Evolutionary conservation across 2,888 invertebrate genomes (phyloP).

Genomic region (Eupithecia inturbata): DNA sequence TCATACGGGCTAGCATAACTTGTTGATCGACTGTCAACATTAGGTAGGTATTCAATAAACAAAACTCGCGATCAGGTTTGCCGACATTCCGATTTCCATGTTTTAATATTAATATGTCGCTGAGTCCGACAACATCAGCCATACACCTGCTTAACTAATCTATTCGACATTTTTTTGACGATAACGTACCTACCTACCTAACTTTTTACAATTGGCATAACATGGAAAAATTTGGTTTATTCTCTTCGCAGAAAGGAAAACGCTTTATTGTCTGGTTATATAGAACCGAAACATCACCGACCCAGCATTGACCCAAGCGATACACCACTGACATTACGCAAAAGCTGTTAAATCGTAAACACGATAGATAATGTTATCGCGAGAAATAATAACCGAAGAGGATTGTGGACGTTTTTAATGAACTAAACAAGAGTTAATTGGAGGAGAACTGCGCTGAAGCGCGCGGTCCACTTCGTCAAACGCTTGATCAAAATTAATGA

Average conservation of each 20-base stretch:
- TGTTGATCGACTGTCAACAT: slow-evolving; percentile 25
- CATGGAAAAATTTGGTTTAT: not conserved
- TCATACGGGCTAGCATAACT: not conserved
- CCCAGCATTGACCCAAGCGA: slow-evolving; percentile 46
- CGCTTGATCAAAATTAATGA: slow-evolving; percentile 31
- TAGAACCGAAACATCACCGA: slow-evolving; percentile 40
- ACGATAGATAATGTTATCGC: slow-evolving; percentile 52
- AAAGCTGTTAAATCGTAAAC: slow-evolving; percentile 46
- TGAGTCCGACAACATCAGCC: slow-evolving; percentile 9
- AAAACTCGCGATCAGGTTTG: slow-evolving; percentile 36
- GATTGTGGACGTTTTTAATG: slow-evolving; percentile 29
- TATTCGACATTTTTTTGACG: slow-evolving; percentile 3
- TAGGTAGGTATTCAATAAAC: slow-evolving; percentile 19
- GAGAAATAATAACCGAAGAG: slow-evolving; percentile 28
- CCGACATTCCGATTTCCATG: slow-evolving; percentile 36
- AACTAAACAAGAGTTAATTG: slow-evolving; percentile 43
- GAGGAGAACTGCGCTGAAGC: slow-evolving; percentile 23
- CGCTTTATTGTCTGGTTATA: not conserved
- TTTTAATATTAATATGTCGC: slow-evolving; percentile 36
- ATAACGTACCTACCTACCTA: slow-evolving; percentile 10
- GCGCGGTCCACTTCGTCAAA: slow-evolving; percentile 27
- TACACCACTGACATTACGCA: slow-evolving; percentile 40
- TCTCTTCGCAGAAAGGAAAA: not conserved
- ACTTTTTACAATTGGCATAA: slow-evolving; percentile 14
- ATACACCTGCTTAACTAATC: slow-evolving; percentile 12